These are phyloP conservation scores for Pelecanus crispus DNA, from an alignment of 2,113 vertebrate species.

Conservation along the genomic window DNA sequence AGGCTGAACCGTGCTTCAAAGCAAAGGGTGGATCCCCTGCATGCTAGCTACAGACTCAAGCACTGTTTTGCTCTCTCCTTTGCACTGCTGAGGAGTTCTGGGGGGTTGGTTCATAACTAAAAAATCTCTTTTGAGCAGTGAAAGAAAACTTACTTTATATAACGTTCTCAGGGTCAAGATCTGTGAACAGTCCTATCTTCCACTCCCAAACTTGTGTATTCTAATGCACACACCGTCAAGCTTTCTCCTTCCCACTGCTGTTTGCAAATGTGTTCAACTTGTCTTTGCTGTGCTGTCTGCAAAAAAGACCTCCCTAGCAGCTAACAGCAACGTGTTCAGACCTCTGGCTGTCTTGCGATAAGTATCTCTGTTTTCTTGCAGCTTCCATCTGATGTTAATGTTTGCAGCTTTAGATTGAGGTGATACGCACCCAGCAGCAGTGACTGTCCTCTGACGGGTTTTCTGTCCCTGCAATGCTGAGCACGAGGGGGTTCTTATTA, in stretches of 20 bases:
- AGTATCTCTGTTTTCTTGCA: neutral
- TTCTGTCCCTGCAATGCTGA: neutral
- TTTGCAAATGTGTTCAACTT: too few species aligned
- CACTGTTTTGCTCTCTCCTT: neutral
- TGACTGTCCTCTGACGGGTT: too few species aligned
- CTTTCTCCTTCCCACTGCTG: neutral
- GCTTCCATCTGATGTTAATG: fast-evolving
- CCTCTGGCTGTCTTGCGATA: neutral
- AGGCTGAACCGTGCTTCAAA: fast-evolving
- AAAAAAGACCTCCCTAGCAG: neutral
- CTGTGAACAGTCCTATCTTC: neutral
- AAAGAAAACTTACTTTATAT: neutral
- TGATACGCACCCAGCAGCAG: neutral
- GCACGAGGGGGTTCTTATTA: neutral
- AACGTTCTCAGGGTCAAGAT: neutral
- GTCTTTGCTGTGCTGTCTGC: neutral
- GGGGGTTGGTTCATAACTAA: neutral
- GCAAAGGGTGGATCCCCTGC: neutral
- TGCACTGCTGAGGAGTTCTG: neutral
- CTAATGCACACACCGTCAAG: too few species aligned
- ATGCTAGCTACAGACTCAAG: neutral
- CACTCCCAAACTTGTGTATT: too few species aligned
- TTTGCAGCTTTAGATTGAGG: neutral
- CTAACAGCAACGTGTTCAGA: neutral
- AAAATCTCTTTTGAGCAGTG: neutral